Conservation (phyloP, 2,113 vertebrate genomes). For the Cyanoliseus patagonus region DNA sequence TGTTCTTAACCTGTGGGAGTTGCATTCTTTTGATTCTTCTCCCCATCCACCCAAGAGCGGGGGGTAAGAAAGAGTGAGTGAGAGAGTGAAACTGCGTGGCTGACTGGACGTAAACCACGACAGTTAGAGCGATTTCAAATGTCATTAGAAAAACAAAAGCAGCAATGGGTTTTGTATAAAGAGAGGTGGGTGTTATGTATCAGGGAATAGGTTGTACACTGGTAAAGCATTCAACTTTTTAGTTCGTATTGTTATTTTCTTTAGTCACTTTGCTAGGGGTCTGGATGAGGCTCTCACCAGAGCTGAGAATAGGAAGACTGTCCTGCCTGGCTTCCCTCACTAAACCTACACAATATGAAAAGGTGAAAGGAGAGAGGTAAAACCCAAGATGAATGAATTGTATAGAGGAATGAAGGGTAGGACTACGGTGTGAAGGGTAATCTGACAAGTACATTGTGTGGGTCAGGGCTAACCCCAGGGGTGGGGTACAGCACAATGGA, state of each 20-base stretch:
- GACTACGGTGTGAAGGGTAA: background rate
- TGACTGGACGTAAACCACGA: no score
- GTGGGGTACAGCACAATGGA: background rate
- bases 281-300: background rate
- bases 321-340: background rate
- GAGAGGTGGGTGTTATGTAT: background rate
- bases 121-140: background rate
- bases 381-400: background rate
- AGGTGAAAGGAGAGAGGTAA: background rate
- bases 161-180: background rate
- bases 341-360: background rate
- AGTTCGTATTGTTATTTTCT: background rate
- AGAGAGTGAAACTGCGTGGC: no score
- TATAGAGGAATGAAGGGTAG: background rate
- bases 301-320: background rate
- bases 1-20: no score
- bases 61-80: no score
- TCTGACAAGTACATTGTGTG: accelerated
- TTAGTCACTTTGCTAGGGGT: accelerated
- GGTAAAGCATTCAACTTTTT: background rate
- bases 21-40: no score
- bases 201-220: background rate
- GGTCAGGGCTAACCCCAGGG: background rate
- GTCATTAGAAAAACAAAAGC: background rate
- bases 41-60: no score